Evolutionary conservation across 2,888 invertebrate species (phyloP).

Genomic region (Archips crataeganus): DNA sequence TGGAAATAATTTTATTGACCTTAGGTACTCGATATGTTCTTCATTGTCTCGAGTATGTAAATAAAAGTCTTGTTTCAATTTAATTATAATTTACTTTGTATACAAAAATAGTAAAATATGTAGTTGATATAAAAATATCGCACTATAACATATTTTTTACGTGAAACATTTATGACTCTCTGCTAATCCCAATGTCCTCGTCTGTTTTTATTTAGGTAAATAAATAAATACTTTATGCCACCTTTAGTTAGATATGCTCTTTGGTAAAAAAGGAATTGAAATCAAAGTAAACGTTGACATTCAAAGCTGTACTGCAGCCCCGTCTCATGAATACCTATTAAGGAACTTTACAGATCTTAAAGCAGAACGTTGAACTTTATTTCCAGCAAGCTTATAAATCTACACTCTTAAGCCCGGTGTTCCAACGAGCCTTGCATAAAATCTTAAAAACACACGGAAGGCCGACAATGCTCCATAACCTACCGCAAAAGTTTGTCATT

Average conservation of each 20-base stretch:
- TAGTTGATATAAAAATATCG: neutral
- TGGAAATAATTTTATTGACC: no score
- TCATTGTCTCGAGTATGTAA: no score
- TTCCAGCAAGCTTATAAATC: slow-evolving; percentile 8
- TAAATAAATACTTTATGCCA: no score
- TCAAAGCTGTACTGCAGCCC: neutral
- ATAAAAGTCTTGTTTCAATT: no score
- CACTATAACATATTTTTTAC: neutral
- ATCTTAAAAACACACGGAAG: slow-evolving; percentile 63
- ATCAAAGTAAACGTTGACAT: neutral
- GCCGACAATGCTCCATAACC: slow-evolving; percentile 71
- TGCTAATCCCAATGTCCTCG: no score
- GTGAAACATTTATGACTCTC: neutral
- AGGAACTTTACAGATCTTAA: slow-evolving; percentile 5
- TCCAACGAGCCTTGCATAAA: slow-evolving; percentile 39
- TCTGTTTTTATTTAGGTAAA: no score
- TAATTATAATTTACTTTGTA: neutral
- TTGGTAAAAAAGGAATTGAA: neutral
- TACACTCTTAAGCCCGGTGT: neutral
- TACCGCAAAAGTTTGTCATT: slow-evolving; percentile 79
- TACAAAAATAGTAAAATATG: neutral
- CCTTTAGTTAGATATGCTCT: no score
- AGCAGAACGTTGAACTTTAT: slow-evolving; percentile 6
- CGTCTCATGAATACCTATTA: slow-evolving; percentile 2
- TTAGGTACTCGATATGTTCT: no score